A percentile compares a stretch with the other conserved stretches of the same genome.
Conservation (phyloP, 2,797 vertebrate genomes). For the Eospalax fontanierii region DNA sequence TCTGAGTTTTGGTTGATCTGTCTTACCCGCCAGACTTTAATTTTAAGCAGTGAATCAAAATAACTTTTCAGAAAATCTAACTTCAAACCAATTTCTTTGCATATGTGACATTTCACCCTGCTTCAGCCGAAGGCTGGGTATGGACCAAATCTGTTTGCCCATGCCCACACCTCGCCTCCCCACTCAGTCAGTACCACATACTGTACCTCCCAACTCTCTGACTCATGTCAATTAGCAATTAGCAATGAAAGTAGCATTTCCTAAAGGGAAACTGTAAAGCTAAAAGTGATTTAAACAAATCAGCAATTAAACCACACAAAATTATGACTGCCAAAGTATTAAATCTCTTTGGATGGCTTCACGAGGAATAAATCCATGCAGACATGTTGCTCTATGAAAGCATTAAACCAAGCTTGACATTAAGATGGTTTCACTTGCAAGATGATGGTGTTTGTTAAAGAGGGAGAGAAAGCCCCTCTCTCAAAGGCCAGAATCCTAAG, state of each 20-base stretch:
- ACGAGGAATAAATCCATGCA: conserved; percentile 85
- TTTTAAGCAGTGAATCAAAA: conserved; percentile 68
- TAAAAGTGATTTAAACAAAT: conserved; percentile 89
- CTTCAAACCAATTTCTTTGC: conserved; percentile 34
- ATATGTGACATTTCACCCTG: conserved; percentile 62
- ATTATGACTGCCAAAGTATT: conserved; percentile 87
- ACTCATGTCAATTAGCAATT: conserved; percentile 87
- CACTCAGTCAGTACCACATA: conserved; percentile 72
- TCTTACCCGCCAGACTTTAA: background rate
- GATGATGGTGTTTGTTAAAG: conserved; percentile 71
- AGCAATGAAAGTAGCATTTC: conserved; percentile 86
- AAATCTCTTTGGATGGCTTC: conserved; percentile 86
- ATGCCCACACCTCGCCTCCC: background rate
- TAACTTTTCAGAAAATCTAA: conserved; percentile 64
- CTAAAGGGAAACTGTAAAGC: conserved; percentile 87
- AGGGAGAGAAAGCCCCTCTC: conserved; percentile 48
- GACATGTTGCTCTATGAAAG: conserved; percentile 83
- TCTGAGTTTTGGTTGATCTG: conserved; percentile 58
- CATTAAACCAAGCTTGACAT: conserved; percentile 84
- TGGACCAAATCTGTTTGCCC: conserved; percentile 36
- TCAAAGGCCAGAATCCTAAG: conserved; percentile 34
- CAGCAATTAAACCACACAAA: conserved; percentile 89
- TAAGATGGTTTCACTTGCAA: conserved; percentile 77
- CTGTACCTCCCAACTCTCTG: conserved; percentile 82
- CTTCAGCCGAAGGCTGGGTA: conserved; percentile 42